Conservation (phyloP, 2,113 vertebrate genomes). For the Chinchilla lanigera region DNA sequence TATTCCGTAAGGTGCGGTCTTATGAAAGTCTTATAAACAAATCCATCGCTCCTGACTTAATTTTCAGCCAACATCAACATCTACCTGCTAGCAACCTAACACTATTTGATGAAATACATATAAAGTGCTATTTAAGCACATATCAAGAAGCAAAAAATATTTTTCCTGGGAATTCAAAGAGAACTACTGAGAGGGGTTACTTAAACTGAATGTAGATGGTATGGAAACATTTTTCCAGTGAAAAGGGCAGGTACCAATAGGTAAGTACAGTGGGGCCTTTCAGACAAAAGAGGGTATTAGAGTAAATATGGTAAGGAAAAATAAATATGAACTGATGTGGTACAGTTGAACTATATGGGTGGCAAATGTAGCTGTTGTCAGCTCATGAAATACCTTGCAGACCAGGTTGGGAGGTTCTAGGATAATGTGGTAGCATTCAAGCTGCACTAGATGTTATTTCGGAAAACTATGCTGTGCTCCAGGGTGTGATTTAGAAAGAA, state of each 20-base stretch:
- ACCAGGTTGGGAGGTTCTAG: not conserved
- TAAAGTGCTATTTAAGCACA: not conserved
- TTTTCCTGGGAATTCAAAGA: not conserved
- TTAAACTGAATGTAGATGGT: not conserved
- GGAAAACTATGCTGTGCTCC: not conserved
- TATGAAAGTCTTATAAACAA: slow-evolving; percentile 42
- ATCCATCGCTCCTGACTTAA: slow-evolving; percentile 10
- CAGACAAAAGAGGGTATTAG: not conserved
- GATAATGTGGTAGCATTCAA: not conserved
- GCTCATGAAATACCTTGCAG: not conserved
- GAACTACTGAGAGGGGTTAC: accelerated
- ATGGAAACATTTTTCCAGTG: not conserved
- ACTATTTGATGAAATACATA: not conserved
- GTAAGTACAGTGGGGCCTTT: not conserved
- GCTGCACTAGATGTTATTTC: not conserved
- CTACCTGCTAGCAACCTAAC: not conserved
- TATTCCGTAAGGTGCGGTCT: not conserved
- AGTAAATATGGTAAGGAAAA: not conserved
- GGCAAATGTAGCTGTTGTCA: not conserved
- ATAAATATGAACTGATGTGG: not conserved
- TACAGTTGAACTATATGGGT: not conserved
- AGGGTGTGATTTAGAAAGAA: not conserved
- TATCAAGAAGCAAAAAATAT: not conserved
- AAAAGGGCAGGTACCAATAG: not conserved
- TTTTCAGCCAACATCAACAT: slow-evolving; percentile 44